phyloP scores from a whole-genome alignment of 2,888 invertebrate genomes.

The Leptinotarsa peninsularis region DNA sequence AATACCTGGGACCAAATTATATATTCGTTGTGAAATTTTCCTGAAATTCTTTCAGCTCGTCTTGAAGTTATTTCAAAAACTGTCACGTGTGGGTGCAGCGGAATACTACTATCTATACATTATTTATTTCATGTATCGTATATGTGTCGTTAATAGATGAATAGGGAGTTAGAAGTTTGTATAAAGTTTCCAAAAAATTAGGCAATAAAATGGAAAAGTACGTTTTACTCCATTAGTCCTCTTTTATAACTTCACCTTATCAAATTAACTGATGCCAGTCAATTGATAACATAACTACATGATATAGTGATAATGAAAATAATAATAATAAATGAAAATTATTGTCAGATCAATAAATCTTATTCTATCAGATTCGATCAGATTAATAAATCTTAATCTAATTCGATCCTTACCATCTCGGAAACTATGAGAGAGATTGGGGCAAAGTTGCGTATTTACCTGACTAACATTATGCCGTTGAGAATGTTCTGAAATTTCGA shows the following conservation, averaged over 20 bases:
- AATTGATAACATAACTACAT: too few relatives aligned
- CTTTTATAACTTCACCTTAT: not conserved
- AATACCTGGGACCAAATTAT: slow-evolving; percentile 30
- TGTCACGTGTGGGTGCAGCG: slow-evolving; percentile 17
- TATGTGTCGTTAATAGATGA: not conserved
- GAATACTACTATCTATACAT: slow-evolving; percentile 10
- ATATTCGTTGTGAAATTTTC: slow-evolving; percentile 34
- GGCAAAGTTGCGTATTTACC: too few relatives aligned
- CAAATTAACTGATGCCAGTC: too few relatives aligned
- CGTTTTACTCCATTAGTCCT: not conserved
- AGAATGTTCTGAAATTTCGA: too few relatives aligned
- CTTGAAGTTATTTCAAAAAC: slow-evolving; percentile 3
- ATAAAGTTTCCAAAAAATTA: not conserved
- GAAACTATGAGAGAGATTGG: too few relatives aligned
- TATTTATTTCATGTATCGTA: slow-evolving; percentile 4
- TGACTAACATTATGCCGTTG: too few relatives aligned
- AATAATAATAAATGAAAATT: too few relatives aligned
- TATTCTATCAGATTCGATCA: too few relatives aligned
- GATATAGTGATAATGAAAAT: too few relatives aligned
- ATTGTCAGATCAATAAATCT: too few relatives aligned
- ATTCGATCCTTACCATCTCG: too few relatives aligned
- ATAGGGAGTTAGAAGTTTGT: not conserved
- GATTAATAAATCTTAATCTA: too few relatives aligned
- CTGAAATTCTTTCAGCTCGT: slow-evolving; percentile 21
- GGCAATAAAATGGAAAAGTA: not conserved